A percentile compares a stretch with the other conserved stretches of the same genome.
Evolutionary conservation across 2,113 vertebrate species (phyloP).

Genomic region (Solea senegalensis): DNA sequence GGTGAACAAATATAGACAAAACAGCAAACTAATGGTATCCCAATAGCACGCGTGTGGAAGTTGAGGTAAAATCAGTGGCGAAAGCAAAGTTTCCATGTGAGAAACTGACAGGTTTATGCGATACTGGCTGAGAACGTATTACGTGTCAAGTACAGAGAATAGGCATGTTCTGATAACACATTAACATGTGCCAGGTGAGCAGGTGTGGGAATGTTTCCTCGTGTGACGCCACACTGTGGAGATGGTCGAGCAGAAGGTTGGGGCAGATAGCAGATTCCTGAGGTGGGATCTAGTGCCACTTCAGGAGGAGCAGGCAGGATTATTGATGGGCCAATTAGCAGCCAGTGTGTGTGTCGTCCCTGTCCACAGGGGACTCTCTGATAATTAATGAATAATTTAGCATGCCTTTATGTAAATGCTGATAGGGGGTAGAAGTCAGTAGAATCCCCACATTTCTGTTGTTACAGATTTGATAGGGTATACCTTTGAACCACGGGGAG

Average conservation of each 20-base stretch:
- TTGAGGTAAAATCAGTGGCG: neutral
- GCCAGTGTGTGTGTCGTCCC: conserved; percentile 76
- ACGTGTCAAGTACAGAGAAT: conserved; percentile 5
- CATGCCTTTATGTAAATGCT: conserved; percentile 81
- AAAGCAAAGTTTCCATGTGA: neutral
- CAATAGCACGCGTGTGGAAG: neutral
- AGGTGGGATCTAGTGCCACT: conserved; percentile 71
- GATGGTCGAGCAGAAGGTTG: conserved; percentile 67
- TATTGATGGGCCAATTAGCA: conserved; percentile 87
- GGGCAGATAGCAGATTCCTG: conserved; percentile 72
- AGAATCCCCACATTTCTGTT: conserved; percentile 67
- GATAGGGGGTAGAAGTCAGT: conserved; percentile 70
- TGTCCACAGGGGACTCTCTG: conserved; percentile 74
- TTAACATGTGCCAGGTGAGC: conserved; percentile 42
- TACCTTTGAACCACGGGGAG: conserved; percentile 41
- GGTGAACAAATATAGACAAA: neutral
- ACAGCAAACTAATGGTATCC: neutral
- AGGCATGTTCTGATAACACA: conserved; percentile 9
- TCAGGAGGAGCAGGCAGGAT: conserved; percentile 66
- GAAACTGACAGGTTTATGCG: neutral
- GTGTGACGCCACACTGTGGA: conserved; percentile 30
- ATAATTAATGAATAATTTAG: conserved; percentile 85
- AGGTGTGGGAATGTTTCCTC: conserved; percentile 51
- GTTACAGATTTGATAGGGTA: conserved; percentile 66
- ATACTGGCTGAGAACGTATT: conserved; percentile 1